Base-by-base conservation (phyloP, 2,888 invertebrate genomes). In the Idaea straminata region DNA sequence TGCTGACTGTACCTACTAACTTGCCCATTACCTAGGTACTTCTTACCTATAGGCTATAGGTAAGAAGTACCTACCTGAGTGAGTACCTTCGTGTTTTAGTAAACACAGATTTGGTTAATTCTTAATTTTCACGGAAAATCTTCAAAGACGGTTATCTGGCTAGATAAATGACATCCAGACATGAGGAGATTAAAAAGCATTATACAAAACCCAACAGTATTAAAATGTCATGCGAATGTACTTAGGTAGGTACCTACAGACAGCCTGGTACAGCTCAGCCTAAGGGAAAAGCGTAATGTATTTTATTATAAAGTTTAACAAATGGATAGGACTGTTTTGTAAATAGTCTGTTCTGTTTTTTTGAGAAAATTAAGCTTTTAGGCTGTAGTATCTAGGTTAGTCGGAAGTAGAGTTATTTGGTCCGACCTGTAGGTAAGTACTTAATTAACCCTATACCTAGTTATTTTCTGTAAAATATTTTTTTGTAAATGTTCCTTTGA, bases 161-260 rank as follows among this genome's bases (percentile, higher is more conserved):
- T 47, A 47, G 47, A 13, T 47, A 47, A 47, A 47, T 47, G 47
- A 47, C 69, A 67, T 68, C 66, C 69, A 69, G 70, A 65, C 66
- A 62, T 64, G 63, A 66, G 57, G 63, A 64, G 59, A 36, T 62
- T 61, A 64, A 64, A 64, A 59, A 67, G 62, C 64, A 69, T 65
- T 66, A 67, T 25, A 63, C 64, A 65, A 66, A 69, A 71, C 68
- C 47, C 47, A 47, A 47, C 47, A 47, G 47, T 13, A 47, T 47
- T 47, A 47, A 47, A 7, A 7, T 47, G 47, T 47, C 47, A 47
- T 47, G 47, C 47, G 7, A 47, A 47, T 47, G 47, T 7, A 47
- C 47, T 47, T 47, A 36, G 36, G 36, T 25, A 25, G 25, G 25
- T 25, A 25, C n/a, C n/a, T n/a, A n/a, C 25, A 25, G 25, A 25